Conservation (phyloP, 2,797 vertebrate species). For the Hydrolagus colliei region DNA sequence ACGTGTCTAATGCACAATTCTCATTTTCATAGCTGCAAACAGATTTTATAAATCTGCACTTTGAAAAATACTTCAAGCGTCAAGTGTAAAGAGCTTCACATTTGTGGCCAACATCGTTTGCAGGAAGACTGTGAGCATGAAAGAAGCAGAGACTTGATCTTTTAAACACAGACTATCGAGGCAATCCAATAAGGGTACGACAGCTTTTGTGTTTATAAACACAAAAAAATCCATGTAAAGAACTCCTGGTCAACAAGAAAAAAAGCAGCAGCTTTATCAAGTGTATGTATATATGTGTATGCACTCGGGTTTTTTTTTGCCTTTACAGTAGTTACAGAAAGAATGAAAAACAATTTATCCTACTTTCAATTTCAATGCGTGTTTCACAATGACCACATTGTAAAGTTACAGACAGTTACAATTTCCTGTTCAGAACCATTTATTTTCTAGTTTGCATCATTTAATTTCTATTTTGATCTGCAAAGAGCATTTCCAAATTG, state of each 20-base stretch:
- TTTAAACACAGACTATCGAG: background rate
- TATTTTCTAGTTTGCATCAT: background rate
- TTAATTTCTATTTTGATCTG: background rate
- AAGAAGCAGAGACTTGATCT: background rate
- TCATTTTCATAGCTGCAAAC: background rate
- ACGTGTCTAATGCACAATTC: background rate
- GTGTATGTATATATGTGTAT: background rate
- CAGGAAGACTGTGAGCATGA: background rate
- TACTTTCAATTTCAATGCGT: background rate
- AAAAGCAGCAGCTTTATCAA: background rate
- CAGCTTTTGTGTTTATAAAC: background rate
- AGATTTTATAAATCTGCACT: background rate
- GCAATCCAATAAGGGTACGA: background rate
- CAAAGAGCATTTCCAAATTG: background rate
- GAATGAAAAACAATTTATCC: constrained; percentile 12
- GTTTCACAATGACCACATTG: background rate
- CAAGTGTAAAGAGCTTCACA: background rate
- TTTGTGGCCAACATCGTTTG: background rate
- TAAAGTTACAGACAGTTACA: background rate
- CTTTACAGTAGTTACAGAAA: constrained; percentile 25
- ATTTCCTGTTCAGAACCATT: constrained; percentile 2
- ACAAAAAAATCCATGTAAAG: constrained; percentile 1
- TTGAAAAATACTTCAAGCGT: background rate
- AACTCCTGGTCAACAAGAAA: background rate
- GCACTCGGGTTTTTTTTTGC: background rate